A percentile compares a stretch with the other conserved stretches of the same genome.
Conservation (phyloP, 2,113 vertebrate genomes). For the Oncorhynchus gorbuscha region DNA sequence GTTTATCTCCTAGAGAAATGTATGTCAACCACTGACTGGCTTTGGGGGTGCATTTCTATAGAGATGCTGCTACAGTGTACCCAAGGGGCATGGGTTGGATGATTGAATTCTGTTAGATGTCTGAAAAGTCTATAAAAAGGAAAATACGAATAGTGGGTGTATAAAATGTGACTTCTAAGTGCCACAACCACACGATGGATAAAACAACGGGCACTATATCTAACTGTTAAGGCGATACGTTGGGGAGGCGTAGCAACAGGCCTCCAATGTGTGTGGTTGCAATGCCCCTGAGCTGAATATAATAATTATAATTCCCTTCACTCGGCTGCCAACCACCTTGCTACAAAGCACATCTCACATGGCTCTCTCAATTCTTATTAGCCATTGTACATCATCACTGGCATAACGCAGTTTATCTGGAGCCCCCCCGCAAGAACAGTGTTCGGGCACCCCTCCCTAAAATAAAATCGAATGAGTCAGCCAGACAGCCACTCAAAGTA, state of each 20-base stretch:
- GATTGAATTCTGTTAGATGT: not conserved
- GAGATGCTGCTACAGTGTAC: not conserved
- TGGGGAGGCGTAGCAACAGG: not conserved
- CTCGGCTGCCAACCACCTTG: no score
- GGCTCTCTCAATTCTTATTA: no score
- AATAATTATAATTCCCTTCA: no score
- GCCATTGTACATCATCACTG: no score
- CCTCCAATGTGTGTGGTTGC: no score
- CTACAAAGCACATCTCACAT: no score
- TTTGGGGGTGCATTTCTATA: not conserved
- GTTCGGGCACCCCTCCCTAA: no score
- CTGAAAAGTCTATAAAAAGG: not conserved
- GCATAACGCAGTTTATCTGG: no score
- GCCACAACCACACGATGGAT: not conserved
- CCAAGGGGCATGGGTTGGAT: not conserved
- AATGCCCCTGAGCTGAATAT: no score
- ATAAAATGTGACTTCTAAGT: not conserved
- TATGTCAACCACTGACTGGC: not conserved
- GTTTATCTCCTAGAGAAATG: not conserved
- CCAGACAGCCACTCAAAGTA: no score
- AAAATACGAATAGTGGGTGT: not conserved
- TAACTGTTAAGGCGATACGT: not conserved
- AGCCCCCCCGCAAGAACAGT: no score
- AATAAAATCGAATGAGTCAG: no score
- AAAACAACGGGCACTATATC: not conserved